phyloP scores from a whole-genome alignment of 2,888 invertebrate genomes.

The Erannis defoliaria region DNA sequence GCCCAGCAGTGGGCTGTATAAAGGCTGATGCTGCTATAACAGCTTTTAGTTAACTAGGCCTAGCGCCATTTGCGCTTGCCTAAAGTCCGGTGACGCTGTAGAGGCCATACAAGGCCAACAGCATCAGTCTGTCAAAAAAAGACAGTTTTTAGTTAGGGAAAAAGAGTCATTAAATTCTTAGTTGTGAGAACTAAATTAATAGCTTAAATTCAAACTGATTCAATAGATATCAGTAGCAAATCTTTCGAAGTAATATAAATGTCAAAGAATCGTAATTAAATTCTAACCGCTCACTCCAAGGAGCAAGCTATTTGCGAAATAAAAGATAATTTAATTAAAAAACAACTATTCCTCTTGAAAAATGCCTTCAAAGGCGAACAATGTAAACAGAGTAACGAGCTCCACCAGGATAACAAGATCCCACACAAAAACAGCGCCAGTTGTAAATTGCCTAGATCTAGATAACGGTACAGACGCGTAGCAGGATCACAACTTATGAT shows the following conservation, averaged over 20 bases:
- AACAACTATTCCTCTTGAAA: conserved; percentile 6
- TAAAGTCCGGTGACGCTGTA: too few relatives aligned
- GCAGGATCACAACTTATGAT: conserved; percentile 20
- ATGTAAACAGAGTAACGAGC: conserved; percentile 30
- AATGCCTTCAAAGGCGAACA: conserved; percentile 15
- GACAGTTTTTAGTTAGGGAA: too few relatives aligned
- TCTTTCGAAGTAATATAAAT: background rate
- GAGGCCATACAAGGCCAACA: too few relatives aligned
- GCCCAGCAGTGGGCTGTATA: too few relatives aligned
- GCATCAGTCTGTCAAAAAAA: too few relatives aligned
- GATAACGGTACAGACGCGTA: conserved; percentile 14
- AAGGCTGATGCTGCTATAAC: too few relatives aligned
- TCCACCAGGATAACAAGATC: conserved; percentile 22
- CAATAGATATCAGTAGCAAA: too few relatives aligned
- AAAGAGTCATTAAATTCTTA: too few relatives aligned
- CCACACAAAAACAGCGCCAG: conserved; percentile 29
- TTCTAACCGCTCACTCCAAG: background rate
- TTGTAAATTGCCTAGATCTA: conserved; percentile 35
- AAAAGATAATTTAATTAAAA: conserved; percentile 19
- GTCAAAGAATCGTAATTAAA: background rate
- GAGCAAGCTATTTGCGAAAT: background rate
- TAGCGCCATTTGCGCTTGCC: too few relatives aligned
- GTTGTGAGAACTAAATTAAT: background rate
- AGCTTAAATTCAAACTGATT: background rate
- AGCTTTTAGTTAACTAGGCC: too few relatives aligned